These are phyloP conservation scores for Phengaris arion DNA, from an alignment of 2,888 invertebrate genomes.

Conservation along the genomic window DNA sequence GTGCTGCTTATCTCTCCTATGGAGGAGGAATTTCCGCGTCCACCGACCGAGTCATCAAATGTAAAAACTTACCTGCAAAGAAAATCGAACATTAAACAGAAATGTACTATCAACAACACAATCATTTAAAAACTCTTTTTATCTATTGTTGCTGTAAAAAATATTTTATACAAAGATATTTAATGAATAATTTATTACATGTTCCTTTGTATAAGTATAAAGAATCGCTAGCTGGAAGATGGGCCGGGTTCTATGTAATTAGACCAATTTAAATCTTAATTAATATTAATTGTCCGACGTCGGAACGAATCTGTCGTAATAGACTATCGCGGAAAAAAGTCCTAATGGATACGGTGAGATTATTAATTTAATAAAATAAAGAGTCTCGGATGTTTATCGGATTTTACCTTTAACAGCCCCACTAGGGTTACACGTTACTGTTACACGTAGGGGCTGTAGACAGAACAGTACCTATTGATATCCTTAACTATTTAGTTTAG, in stretches of 20 bases:
- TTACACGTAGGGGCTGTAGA: background rate
- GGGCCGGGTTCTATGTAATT: slow-evolving; percentile 75
- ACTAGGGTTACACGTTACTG: too few species aligned
- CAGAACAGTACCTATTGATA: too few species aligned
- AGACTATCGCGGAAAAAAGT: slow-evolving; percentile 62
- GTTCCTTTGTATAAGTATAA: slow-evolving; percentile 52
- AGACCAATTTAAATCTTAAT: slow-evolving; percentile 80
- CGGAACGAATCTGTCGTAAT: slow-evolving; percentile 76
- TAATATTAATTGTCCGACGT: slow-evolving; percentile 78
- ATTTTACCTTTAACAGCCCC: background rate
- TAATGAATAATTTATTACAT: slow-evolving; percentile 46
- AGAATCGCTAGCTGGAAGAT: slow-evolving; percentile 64
- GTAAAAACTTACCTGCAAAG: slow-evolving; percentile 11
- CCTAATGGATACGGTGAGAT: slow-evolving; percentile 49
- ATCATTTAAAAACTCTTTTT: background rate
- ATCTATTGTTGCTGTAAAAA: slow-evolving; percentile 9
- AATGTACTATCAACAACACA: slow-evolving; percentile 5
- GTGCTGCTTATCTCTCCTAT: background rate
- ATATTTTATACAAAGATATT: slow-evolving; percentile 26
- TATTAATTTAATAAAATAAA: slow-evolving; percentile 49
- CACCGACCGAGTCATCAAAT: background rate
- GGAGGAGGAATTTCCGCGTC: too few species aligned
- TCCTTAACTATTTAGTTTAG: too few species aligned
- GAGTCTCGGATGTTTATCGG: slow-evolving; percentile 37
- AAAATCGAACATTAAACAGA: background rate